Percentiles rank a stretch among this genome's conserved stretches.
Evolutionary conservation across 2,113 vertebrate genomes (phyloP).

Genomic region (Callopanchax toddi): DNA sequence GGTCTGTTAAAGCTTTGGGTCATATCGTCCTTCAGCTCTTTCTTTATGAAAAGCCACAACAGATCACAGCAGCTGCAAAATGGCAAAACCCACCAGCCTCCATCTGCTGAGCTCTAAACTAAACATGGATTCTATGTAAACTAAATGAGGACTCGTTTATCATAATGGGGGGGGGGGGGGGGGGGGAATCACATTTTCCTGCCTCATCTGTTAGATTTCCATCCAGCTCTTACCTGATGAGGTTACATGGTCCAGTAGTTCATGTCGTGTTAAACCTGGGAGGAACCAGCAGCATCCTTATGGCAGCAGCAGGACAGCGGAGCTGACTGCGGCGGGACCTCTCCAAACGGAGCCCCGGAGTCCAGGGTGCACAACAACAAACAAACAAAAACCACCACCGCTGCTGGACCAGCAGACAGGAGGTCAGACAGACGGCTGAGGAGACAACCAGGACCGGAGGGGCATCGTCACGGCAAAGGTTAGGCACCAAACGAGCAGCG

Average conservation of each 20-base stretch:
- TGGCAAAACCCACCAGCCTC: slow-evolving; percentile 24
- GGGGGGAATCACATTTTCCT: neutral
- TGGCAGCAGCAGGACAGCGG: slow-evolving; percentile 29
- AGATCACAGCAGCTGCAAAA: slow-evolving; percentile 45
- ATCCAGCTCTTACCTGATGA: slow-evolving; percentile 57
- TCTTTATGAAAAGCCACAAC: slow-evolving; percentile 9
- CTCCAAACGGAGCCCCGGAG: slow-evolving; percentile 54
- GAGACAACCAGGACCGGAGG: slow-evolving; percentile 1
- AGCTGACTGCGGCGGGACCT: slow-evolving; percentile 55
- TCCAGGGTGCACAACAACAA: slow-evolving; percentile 36
- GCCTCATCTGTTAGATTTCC: neutral
- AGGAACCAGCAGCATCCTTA: slow-evolving; percentile 51
- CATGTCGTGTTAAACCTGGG: slow-evolving; percentile 21
- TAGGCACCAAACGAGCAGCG: neutral
- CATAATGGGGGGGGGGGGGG: too few relatives aligned
- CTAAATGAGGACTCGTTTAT: too few relatives aligned
- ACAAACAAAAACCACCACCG: neutral
- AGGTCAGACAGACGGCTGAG: slow-evolving; percentile 50
- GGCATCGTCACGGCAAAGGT: slow-evolving; percentile 12
- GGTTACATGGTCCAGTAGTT: slow-evolving; percentile 60
- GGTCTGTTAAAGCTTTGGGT: neutral
- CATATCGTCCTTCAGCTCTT: neutral
- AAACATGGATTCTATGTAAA: too few relatives aligned
- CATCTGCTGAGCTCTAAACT: slow-evolving; percentile 42
- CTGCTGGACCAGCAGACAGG: slow-evolving; percentile 10